Evolutionary conservation across 2,113 vertebrate species (phyloP), one percentile per base, ranked within the genome.

Genomic region (Seriola aureovittata): DNA sequence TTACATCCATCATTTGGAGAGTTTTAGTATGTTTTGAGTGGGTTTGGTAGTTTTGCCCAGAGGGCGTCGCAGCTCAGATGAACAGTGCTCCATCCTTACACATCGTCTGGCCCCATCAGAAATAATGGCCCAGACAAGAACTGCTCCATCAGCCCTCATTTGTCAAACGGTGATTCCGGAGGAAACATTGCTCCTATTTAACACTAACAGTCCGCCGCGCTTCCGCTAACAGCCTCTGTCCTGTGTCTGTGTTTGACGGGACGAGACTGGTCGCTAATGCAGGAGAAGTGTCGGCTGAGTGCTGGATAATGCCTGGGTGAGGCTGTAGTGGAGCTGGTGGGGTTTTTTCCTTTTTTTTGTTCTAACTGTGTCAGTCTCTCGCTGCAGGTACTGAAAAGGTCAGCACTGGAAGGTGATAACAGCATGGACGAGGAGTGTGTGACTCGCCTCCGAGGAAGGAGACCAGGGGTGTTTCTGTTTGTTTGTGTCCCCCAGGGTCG

Each of bases 151-250:
- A 89, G 71, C 84, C 55, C 66, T 81, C 54, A 58, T 85, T 85
- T 82, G 78, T 91, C 84, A 90, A 81, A 81, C n/a, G 4, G 50
- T 73, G 66, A 87, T 85, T 88, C 90, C 58, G 58, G 80, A 87
- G 77, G 89, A 93, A 90, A 84, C 77, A 13, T 9, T 57, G 82
- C 78, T 85, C 71, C 73, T 42, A 81, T 89, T 91, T 87, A 92
- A 91, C 85, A 88, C 81, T 84, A 89, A 91, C 81, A 91, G 81
- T 82, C 67, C 0, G 12, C 62, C 67, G 16, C 1, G 78, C 82
- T 90, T 88, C 89, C 88, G 71, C 82, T 74, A 82, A 88, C 75
- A 83, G 73, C 77, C 71, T 81, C 79, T 84, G 86, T 81, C 60
- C 78, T 55, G 55, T 38, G 64, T 90, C 84, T 84, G 83, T 32